Evolutionary conservation across 1,140 invertebrate species (phyloP), one percentile per base, ranked within the genome.

Genomic region (Zaprionus nigranus): DNA sequence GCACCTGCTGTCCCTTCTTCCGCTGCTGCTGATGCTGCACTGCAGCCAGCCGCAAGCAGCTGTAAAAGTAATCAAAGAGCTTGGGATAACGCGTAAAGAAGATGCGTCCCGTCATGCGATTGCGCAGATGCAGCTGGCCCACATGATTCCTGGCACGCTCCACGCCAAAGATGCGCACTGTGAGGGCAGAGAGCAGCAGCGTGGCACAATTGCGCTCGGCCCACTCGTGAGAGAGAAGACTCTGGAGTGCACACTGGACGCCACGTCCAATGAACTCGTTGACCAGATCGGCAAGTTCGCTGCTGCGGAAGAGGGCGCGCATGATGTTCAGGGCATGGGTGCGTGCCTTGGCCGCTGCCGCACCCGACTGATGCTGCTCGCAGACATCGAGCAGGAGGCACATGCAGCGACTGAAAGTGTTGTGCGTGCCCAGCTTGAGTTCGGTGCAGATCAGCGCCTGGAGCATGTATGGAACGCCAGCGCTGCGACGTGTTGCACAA

Each of bases 101-200:
- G 9, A 96, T 95, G 62, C 95, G 93, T 3, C 95, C 95, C 0
- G 96, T 95, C 94, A 97, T 95, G 79, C 95, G 95, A 93, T 98
- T 98, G 73, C 97, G 95, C 17, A 95, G 94, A 54, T 95, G 95
- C 26, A 96, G 92, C 71, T 96, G 94, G n/a, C 97, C 95, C n/a
- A 94, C 93, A 92, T 97, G 95, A 68, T 95, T 95, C 9, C 87
- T 71, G 0, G 95, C 95, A 65, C 97, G 94, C 80, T 96, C 96
- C 0, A 98, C 98, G 15, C 98, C 98, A 94, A 99, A 99, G 68
- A 98, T 96, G 79, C 98, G 94, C 22, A 95, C 96, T 71, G 98
- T 95, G n/a, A 99, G 93, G 2, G 97, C 94, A 77, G 96, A 96
- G 77, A 98, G 96, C 36, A 99, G 93, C 20, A 99, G 93, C 1